Evolutionary conservation across 1,140 invertebrate species (phyloP), one percentile per base, ranked within the genome.

Genomic region (Lysiphlebus fabarum): DNA sequence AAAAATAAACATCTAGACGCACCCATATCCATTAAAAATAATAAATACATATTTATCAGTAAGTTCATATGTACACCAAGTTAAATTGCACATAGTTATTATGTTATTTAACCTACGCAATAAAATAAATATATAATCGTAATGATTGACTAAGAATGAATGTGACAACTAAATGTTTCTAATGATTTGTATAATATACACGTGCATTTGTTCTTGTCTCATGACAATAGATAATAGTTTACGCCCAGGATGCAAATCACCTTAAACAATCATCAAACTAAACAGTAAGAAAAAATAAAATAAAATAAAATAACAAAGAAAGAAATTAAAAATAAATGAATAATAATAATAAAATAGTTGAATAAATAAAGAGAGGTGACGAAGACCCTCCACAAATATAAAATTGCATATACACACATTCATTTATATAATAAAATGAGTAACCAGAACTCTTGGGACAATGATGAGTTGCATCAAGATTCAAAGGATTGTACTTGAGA

Each of bases 161-260:
- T 7, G 47, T 40, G 45, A 36, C 38, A 58, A 54, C 34, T 45
- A 59, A 26, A 57, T 62, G 56, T 59, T 33, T 9, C 14, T 41
- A 62, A 61, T 63, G 57, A 14, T 12, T 38, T 12, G 57, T 53
- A 58, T 53, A 49, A 56, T 62, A 50, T 37, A 26, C 17, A 26
- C 17, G 17, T 26, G 17, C 17, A 26, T 26, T 26, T 26, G 17
- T 4, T 26, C 17, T 26, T 26, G 17, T 26, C 17, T 26, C 17
- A 26, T 26, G 17, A 26, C 17, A 26, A 26, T 26, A 26, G 17
- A 26, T 26, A 26, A 26, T 26, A 26, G 17, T 26, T 26, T 49
- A 51, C 59, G 59, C 62, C 59, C 59, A 53, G 45, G 41, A 64
- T 64, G 62, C 51, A 58, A 58, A 64, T 58, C 8, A 51, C 37